Conservation (phyloP, 92 coral and sea anemone genomes). For the Palythoa heliodiscus region DNA sequence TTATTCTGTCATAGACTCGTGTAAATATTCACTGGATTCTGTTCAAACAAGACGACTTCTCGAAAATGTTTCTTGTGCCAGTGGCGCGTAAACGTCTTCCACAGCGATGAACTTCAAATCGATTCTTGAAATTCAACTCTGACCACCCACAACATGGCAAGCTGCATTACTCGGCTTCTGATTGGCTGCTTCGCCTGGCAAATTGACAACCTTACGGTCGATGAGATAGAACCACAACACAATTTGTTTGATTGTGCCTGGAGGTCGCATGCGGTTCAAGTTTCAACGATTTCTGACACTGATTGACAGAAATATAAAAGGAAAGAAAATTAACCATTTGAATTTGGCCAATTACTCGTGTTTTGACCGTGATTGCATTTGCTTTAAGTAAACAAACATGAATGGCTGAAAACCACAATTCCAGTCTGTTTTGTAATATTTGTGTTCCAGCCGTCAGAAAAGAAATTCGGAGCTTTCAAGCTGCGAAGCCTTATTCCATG, state of each 20-base stretch:
- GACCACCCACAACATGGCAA: conserved; percentile 46
- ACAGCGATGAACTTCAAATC: conserved; percentile 40
- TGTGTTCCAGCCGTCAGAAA: conserved; percentile 26
- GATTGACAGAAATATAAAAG: conserved; percentile 47
- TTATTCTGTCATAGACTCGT: conserved; percentile 17
- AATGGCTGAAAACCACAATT: conserved; percentile 19
- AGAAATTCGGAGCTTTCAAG: not conserved
- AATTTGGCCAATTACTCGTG: conserved; percentile 43
- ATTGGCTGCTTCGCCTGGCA: conserved; percentile 1
- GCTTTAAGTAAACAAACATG: conserved; percentile 36
- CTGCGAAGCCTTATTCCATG: not conserved
- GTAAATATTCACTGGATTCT: not conserved
- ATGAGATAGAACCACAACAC: conserved; percentile 34
- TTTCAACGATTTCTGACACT: conserved; percentile 43
- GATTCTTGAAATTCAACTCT: conserved; percentile 28
- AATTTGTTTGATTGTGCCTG: conserved; percentile 45
- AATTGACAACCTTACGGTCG: conserved; percentile 31
- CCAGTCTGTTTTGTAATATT: conserved; percentile 30
- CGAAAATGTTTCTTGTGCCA: conserved; percentile 2
- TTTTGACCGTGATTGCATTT: conserved; percentile 37
- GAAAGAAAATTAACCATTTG: conserved; percentile 41
- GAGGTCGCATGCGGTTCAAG: conserved; percentile 35
- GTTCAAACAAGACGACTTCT: not conserved
- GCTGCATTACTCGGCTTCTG: conserved; percentile 16
- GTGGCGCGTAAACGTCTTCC: conserved; percentile 31